A percentile compares a stretch with the other conserved stretches of the same genome.
These are phyloP conservation scores for Corythucha ciliata DNA, from an alignment of 2,888 invertebrate genomes.

Conservation along the genomic window DNA sequence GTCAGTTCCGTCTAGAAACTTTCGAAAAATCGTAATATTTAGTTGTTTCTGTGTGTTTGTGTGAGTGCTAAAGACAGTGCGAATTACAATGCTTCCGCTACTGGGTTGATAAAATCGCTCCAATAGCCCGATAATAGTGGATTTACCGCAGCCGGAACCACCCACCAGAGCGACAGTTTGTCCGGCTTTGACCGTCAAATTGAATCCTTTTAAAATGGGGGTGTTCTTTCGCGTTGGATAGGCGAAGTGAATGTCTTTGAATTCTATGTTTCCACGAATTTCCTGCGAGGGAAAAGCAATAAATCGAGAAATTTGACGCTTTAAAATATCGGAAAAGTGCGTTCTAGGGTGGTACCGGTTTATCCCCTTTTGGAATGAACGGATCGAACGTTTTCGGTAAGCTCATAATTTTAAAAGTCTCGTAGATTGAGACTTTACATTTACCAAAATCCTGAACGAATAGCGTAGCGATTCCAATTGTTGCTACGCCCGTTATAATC, in stretches of 20 bases:
- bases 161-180: conserved; percentile 72
- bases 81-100: conserved; percentile 53
- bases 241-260: conserved; percentile 57
- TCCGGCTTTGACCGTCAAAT: conserved; percentile 53
- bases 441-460: no score
- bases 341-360: no score
- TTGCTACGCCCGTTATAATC: no score
- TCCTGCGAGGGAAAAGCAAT: no score
- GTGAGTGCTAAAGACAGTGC: not conserved
- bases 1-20: conserved; percentile 35
- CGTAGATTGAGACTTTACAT: no score
- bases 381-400: no score
- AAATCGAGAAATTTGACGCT: no score
- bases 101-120: conserved; percentile 74
- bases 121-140: conserved; percentile 72
- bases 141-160: conserved; percentile 79
- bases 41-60: not conserved
- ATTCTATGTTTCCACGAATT: conserved; percentile 58
- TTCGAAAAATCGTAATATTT: no score
- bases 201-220: conserved; percentile 56
- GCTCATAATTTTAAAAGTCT: no score
- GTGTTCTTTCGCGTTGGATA: conserved; percentile 69
- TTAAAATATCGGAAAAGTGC: no score
- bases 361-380: no score
- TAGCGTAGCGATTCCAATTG: no score